phyloP scores from a whole-genome alignment of 1,140 invertebrate genomes.

The Diorhabda elongata region DNA sequence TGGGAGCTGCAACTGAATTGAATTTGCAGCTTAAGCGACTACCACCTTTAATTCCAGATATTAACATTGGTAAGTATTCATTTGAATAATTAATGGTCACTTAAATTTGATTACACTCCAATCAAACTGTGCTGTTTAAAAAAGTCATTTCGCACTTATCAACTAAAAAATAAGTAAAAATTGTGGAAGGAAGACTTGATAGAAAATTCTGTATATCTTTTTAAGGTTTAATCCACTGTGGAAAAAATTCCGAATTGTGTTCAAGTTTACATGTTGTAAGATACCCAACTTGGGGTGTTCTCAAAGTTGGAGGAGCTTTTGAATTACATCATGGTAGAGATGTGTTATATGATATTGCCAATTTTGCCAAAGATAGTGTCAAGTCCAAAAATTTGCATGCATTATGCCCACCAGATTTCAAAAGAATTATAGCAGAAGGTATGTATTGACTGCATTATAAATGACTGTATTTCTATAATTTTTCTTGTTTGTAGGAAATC shows the following conservation, averaged over 20 bases:
- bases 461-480: conserved; percentile 4
- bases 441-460: conserved; percentile 11
- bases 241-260: conserved; percentile 53
- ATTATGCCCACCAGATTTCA: conserved; percentile 59
- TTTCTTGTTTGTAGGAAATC: conserved; percentile 44
- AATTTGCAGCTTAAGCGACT: conserved; percentile 59
- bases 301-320: conserved; percentile 66
- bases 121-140: no score
- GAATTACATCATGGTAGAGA: conserved; percentile 67
- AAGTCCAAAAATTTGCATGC: conserved; percentile 60
- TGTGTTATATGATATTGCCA: conserved; percentile 61
- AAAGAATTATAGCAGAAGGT: conserved; percentile 49
- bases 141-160: no score
- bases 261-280: conserved; percentile 53
- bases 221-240: conserved; percentile 61
- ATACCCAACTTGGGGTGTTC: conserved; percentile 67
- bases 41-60: conserved; percentile 54
- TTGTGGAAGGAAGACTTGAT: not conserved
- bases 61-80: conserved; percentile 53
- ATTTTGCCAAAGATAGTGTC: conserved; percentile 65
- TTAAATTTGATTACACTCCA: no score
- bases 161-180: no score
- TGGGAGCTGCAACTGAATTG: conserved; percentile 51
- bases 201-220: conserved; percentile 18
- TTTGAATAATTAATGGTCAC: not conserved